These are phyloP conservation scores for Psilopsiagon aymara DNA, from an alignment of 2,113 vertebrate genomes.

Conservation along the genomic window DNA sequence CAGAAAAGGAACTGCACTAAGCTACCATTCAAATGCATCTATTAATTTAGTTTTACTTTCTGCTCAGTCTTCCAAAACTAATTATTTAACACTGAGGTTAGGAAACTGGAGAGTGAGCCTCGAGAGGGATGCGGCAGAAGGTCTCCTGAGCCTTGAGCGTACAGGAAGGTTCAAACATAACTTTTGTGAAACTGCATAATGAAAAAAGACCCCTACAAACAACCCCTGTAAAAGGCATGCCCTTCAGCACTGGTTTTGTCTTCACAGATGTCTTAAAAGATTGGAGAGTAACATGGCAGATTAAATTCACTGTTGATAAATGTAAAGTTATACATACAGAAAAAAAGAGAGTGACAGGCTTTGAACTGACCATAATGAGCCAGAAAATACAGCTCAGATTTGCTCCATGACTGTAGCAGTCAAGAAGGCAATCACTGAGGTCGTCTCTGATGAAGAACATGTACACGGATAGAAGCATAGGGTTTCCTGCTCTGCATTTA, in stretches of 20 bases:
- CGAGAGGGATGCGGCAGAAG: background rate
- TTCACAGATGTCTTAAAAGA: background rate
- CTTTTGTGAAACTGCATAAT: background rate
- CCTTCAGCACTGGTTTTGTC: background rate
- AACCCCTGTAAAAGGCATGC: background rate
- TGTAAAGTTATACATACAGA: background rate
- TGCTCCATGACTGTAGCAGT: background rate
- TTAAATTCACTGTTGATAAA: background rate
- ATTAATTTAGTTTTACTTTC: conserved; percentile 69
- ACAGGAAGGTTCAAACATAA: background rate
- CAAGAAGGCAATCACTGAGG: background rate
- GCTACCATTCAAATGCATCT: conserved; percentile 27
- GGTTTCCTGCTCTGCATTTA: background rate
- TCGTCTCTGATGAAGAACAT: background rate
- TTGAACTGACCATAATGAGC: background rate
- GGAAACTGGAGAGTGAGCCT: background rate
- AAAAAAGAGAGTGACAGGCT: background rate
- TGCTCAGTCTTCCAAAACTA: conserved; percentile 51
- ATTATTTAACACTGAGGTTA: conserved; percentile 50
- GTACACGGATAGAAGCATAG: background rate
- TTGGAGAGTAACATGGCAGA: background rate
- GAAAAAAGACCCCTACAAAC: background rate
- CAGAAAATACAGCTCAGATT: background rate
- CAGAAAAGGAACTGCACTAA: conserved; percentile 31
- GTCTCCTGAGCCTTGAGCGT: background rate